Evolutionary conservation across 2,888 invertebrate species (phyloP), one percentile per base, ranked within the genome.

Genomic region (Leptopilina drosophilae): DNA sequence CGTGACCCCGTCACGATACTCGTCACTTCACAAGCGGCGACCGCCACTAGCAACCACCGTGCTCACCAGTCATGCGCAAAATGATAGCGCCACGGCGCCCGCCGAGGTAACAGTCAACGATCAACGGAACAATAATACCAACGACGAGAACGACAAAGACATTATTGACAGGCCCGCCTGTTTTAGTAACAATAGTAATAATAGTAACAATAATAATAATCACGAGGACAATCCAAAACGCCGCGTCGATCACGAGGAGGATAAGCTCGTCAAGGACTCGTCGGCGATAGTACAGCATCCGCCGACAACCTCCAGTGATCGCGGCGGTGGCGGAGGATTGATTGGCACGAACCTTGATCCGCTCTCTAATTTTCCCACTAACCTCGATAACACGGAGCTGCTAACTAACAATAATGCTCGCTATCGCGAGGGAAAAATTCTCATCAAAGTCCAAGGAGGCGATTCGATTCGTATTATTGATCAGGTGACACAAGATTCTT

Each of bases 141-240:
- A 80, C 65, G 64, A 80, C 75, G 15, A 83, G 80, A 82, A 85
- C 82, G 84, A 83, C 80, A 83, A 81, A 84, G 81, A 85, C 77
- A 42, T 42, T 42, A 84, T 91, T 69, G 94, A 93, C 85, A 92
- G 91, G 64, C 80, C 83, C 73, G 83, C 85, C 81, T 83, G 86
- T 69, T 75, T 49, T 49, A 49, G 80, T 81, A 86, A 92, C 75
- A 88, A 93, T 64, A 92, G 93, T 65, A 92, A 8, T 42, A 42
- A 42, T 8, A 42, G 7, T 42, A 42, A 8, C 8, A 42, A 42
- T 42, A 42, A 42, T 8, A 42, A 42, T 42, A 42, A 42, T 42
- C 42, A 92, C 88, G 92, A 92, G 88, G 92, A 93, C 81, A 89
- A 93, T 87, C 84, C 88, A 80, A 92, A 93, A 78, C 93, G 93